A percentile compares a stretch with the other conserved stretches of the same genome.
These are phyloP conservation scores for Atherinosoma microstoma DNA, from an alignment of 2,797 vertebrate species.

Conservation along the genomic window DNA sequence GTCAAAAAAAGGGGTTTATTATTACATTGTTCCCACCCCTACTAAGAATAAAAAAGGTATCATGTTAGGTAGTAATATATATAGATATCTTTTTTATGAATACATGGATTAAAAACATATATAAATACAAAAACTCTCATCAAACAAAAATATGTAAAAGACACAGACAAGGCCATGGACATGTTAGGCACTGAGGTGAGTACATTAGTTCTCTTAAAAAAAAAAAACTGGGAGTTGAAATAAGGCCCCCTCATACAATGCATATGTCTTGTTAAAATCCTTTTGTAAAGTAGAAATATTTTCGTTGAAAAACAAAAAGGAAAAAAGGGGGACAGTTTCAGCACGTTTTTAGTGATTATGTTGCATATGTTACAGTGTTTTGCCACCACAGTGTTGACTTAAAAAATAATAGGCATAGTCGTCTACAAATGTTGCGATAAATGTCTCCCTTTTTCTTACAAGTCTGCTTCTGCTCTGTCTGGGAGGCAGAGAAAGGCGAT, in stretches of 20 bases:
- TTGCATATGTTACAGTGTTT: slow-evolving; percentile 68
- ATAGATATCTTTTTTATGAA: slow-evolving; percentile 56
- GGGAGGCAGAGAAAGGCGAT: slow-evolving; percentile 58
- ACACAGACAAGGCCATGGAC: slow-evolving; percentile 56
- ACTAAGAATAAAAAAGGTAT: slow-evolving; percentile 70
- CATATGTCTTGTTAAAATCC: slow-evolving; percentile 23
- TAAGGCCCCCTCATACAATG: slow-evolving; percentile 70
- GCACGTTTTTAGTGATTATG: slow-evolving; percentile 52
- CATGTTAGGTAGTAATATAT: slow-evolving; percentile 75
- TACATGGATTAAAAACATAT: slow-evolving; percentile 79
- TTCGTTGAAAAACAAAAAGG: slow-evolving; percentile 38
- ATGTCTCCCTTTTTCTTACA: slow-evolving; percentile 78
- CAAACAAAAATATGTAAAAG: slow-evolving; percentile 35
- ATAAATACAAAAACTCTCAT: slow-evolving; percentile 80
- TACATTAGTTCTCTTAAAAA: slow-evolving; percentile 53
- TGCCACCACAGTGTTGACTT: slow-evolving; percentile 55
- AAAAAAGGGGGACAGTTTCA: slow-evolving; percentile 18
- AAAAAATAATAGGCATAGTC: slow-evolving; percentile 31
- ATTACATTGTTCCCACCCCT: slow-evolving; percentile 68
- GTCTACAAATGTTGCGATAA: slow-evolving; percentile 55
- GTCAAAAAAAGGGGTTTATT: slow-evolving; percentile 82
- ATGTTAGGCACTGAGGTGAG: slow-evolving; percentile 74
- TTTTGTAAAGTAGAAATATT: slow-evolving; percentile 36
- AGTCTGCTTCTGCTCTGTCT: slow-evolving; percentile 64
- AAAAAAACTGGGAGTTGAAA: slow-evolving; percentile 48